These are phyloP conservation scores for Diorhabda elongata DNA, from an alignment of 1,140 invertebrate species.

Conservation along the genomic window DNA sequence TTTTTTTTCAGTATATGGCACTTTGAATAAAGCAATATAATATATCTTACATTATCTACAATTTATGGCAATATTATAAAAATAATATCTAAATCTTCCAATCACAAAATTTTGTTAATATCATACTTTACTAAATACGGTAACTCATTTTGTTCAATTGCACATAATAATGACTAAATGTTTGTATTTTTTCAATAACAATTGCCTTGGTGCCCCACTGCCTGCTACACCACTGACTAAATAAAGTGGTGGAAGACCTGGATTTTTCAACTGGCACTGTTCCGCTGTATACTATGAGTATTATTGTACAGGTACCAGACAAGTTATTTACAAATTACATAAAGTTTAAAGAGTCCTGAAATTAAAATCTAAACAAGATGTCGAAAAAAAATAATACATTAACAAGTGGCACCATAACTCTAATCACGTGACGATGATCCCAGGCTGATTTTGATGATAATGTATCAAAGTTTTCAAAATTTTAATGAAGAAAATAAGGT, in stretches of 20 bases:
- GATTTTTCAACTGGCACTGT: conserved; percentile 42
- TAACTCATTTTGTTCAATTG: conserved; percentile 17
- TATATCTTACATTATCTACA: conserved; percentile 37
- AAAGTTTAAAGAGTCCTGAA: not conserved
- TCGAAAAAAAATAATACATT: no score
- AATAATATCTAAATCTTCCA: conserved; percentile 34
- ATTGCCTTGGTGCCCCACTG: conserved; percentile 39
- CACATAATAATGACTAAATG: conserved; percentile 24
- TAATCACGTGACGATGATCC: no score
- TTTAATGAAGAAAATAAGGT: no score
- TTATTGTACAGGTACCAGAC: conserved; percentile 46
- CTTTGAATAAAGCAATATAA: conserved; percentile 34
- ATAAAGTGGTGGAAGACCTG: conserved; percentile 42
- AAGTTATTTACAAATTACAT: conserved; percentile 39
- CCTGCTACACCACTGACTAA: conserved; percentile 41
- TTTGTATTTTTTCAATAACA: conserved; percentile 15
- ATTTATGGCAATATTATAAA: conserved; percentile 31
- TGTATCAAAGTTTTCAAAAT: no score
- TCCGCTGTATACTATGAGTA: conserved; percentile 39
- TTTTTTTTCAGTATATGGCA: conserved; percentile 34
- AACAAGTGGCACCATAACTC: no score
- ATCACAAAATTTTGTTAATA: conserved; percentile 29
- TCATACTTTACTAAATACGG: conserved; percentile 11
- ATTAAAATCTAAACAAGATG: no score
- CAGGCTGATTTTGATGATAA: no score